A percentile compares a stretch with the other conserved stretches of the same genome.
These are phyloP conservation scores for Aldrovandia affinis DNA, from an alignment of 2,797 vertebrate species.

Conservation along the genomic window DNA sequence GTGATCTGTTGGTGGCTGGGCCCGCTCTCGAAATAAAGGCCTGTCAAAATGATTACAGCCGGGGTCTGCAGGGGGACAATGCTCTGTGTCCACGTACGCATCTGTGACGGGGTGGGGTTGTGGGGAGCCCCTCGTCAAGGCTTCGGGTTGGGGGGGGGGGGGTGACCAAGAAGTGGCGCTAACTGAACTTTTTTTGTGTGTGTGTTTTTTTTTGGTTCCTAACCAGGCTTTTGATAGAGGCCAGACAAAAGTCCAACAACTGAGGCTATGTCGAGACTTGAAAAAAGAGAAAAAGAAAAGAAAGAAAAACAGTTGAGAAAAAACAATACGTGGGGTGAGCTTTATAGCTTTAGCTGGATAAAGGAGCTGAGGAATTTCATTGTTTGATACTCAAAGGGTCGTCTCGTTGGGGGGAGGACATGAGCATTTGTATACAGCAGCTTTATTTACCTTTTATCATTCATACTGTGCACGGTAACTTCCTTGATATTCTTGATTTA, in stretches of 20 bases:
- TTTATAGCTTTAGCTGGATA: not conserved
- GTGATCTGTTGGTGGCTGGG: slow-evolving; percentile 57
- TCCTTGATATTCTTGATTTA: not conserved
- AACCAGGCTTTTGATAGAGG: slow-evolving; percentile 15
- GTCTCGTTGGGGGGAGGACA: not conserved
- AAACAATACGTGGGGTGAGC: slow-evolving; percentile 2
- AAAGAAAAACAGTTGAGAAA: slow-evolving; percentile 5
- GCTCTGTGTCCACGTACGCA: slow-evolving; percentile 33
- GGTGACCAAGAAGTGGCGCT: slow-evolving; percentile 1
- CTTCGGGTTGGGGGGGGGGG: not conserved
- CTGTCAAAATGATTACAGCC: slow-evolving; percentile 61
- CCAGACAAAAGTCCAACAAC: slow-evolving; percentile 7
- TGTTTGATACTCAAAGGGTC: slow-evolving; percentile 10
- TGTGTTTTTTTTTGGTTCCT: not conserved
- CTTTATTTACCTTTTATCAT: not conserved
- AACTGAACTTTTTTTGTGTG: not conserved
- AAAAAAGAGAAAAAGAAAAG: not conserved
- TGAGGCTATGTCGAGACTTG: not conserved
- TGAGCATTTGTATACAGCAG: not conserved
- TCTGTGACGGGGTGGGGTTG: slow-evolving; percentile 16
- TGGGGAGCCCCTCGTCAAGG: not conserved
- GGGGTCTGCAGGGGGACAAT: slow-evolving; percentile 45
- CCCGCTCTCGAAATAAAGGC: slow-evolving; percentile 51
- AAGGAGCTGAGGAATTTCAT: slow-evolving; percentile 15
- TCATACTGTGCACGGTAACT: not conserved